These are phyloP conservation scores for Hirtodrosophila alboralis DNA, from an alignment of 2,888 invertebrate genomes.

Conservation along the genomic window DNA sequence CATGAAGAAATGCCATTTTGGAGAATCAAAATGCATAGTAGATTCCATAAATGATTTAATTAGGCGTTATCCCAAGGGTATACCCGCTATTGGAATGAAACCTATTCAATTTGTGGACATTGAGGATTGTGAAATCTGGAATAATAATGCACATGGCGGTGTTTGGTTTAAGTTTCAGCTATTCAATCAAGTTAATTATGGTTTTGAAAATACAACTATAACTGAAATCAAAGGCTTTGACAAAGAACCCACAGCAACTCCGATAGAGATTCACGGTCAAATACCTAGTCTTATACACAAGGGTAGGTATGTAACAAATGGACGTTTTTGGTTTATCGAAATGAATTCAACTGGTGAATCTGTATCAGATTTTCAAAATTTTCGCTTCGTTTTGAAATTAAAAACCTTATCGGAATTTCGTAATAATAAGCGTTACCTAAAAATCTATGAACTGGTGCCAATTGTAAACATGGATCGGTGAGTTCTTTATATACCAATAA, in stretches of 20 bases:
- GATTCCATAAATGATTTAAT: conserved; percentile 40
- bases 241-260: conserved; percentile 42
- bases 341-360: conserved; percentile 36
- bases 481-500: conserved; percentile 2
- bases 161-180: conserved; percentile 26
- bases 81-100: conserved; percentile 38
- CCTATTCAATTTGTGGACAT: conserved; percentile 40
- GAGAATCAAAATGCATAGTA: conserved; percentile 38
- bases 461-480: conserved; percentile 41
- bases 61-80: conserved; percentile 24
- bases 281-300: conserved; percentile 51
- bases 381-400: conserved; percentile 44
- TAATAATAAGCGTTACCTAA: conserved; percentile 47
- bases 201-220: conserved; percentile 55
- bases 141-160: conserved; percentile 6
- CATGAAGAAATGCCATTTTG: conserved; percentile 46
- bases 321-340: conserved; percentile 17
- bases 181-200: conserved; percentile 40
- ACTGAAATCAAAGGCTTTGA: conserved; percentile 54
- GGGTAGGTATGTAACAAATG: conserved; percentile 27
- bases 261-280: conserved; percentile 52
- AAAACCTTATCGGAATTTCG: conserved; percentile 48
- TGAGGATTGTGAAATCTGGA: conserved; percentile 24
- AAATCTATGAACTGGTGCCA: conserved; percentile 44
- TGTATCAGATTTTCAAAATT: conserved; percentile 51